Conservation (phyloP, 1,140 invertebrate species). For the Hyphantria cunea region DNA sequence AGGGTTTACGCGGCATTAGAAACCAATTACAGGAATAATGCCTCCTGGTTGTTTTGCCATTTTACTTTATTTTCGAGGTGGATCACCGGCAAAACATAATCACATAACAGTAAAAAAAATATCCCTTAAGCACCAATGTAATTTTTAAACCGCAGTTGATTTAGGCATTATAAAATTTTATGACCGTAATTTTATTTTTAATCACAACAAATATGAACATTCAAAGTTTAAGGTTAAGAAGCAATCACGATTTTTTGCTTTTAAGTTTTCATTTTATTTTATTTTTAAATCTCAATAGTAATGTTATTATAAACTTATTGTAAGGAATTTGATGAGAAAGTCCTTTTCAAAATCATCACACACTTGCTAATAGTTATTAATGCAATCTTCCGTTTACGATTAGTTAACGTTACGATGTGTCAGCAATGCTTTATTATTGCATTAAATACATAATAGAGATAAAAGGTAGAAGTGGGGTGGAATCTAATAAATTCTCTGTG, state of each 20-base stretch:
- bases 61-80: constrained; percentile 33
- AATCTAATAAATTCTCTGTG: constrained; percentile 74
- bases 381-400: constrained; percentile 33
- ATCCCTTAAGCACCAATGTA: no score
- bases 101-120: no score
- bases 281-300: no score
- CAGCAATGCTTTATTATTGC: constrained; percentile 39
- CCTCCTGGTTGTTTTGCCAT: constrained; percentile 21
- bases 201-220: no score
- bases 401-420: constrained; percentile 38
- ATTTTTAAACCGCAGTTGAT: no score
- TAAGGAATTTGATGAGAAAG: no score
- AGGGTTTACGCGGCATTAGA: constrained; percentile 78
- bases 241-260: no score
- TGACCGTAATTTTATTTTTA: no score
- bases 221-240: no score
- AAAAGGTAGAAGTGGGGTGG: constrained; percentile 74
- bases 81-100: constrained; percentile 22
- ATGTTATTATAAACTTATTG: no score
- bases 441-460: constrained; percentile 69
- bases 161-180: no score
- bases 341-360: neutral
- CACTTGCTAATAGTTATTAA: constrained; percentile 29
- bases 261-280: no score
- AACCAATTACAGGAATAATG: constrained; percentile 79